A percentile compares a stretch with the other conserved stretches of the same genome.
Evolutionary conservation across 2,113 vertebrate genomes (phyloP).

Genomic region (Spea multiplicata): DNA sequence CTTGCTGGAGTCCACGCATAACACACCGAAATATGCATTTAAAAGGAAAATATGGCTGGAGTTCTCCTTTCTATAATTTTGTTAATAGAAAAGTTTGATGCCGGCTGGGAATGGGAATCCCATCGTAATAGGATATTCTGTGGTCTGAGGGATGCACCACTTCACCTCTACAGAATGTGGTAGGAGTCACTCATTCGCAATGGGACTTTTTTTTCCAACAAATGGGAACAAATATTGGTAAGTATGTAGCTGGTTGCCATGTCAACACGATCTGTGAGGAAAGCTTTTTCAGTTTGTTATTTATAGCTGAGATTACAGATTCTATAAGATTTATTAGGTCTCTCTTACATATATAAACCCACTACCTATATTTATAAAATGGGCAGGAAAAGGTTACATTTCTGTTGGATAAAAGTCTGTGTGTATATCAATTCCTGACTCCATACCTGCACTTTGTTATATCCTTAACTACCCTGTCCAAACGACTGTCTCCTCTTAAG

Average conservation of each 20-base stretch:
- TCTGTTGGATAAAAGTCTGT: slow-evolving; percentile 28
- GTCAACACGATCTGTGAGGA: slow-evolving; percentile 48
- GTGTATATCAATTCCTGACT: slow-evolving; percentile 26
- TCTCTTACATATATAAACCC: slow-evolving; percentile 43
- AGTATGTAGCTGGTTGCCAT: slow-evolving; percentile 43
- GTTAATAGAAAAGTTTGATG: no score
- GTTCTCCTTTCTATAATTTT: no score
- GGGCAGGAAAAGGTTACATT: slow-evolving; percentile 9
- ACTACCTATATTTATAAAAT: slow-evolving; percentile 42
- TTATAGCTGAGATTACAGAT: slow-evolving; percentile 50
- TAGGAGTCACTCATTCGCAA: no score
- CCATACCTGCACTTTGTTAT: slow-evolving; percentile 36
- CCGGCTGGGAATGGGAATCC: no score
- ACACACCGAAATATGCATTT: no score
- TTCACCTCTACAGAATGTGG: no score
- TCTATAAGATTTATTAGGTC: slow-evolving; percentile 48
- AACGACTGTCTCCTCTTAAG: slow-evolving; percentile 38
- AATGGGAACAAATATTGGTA: no score
- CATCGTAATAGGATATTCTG: no score
- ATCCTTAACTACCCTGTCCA: slow-evolving; percentile 28
- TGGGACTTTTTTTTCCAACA: no score
- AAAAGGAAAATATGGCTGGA: no score
- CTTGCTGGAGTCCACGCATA: no score
- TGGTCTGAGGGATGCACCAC: no score
- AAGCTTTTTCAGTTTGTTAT: slow-evolving; percentile 53